Base-by-base conservation (phyloP, 2,888 invertebrate genomes). In the Panzeria rudis region DNA sequence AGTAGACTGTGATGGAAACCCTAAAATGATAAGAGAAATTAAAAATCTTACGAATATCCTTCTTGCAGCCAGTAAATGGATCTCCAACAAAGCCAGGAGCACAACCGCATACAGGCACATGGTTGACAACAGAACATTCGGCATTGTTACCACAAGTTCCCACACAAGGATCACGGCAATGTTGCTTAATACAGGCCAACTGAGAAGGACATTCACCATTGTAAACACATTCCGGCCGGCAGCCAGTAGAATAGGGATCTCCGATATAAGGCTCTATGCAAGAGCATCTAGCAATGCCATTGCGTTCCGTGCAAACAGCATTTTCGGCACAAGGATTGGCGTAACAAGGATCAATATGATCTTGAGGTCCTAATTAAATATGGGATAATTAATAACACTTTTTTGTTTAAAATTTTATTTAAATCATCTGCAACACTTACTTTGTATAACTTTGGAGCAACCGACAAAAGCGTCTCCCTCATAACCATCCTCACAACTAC, bases 241-340 rank as follows among this genome's bases (percentile, higher is more conserved):
- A 98, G 41, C 97, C 97, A 20, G 96, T 95, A 17, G 95, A 94
- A 90, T 97, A 97, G 5, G 97, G 97, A 93, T 98, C 97, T 9
- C 97, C 97, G 86, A 96, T 95, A 89, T 97, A 97, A 4, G 97
- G 97, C 80, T 97, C 96, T 89, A 97, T 96, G 89, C 97, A 98
- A n/a, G 94, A 94, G 91, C 98, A 98, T 87, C 95, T 94, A 0
- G 96, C 95, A 35, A 94, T 93, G 20, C 95, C 95, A 88, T 96
- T 95, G 3, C 94, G 93, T 35, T 95, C 94, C 0, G 94, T 94
- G 90, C 97, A 98, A 80, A 96, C 94, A 0, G 97, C 95, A 89
- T 97, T 97, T 89, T 96, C 96, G 20, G 97, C 97, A 91, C 98
- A 98, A 0, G 97, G 97, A 56, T 95, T 95, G 54, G 96, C 95